These are phyloP conservation scores for Micromys minutus DNA, from an alignment of 2,113 vertebrate genomes.

Conservation along the genomic window DNA sequence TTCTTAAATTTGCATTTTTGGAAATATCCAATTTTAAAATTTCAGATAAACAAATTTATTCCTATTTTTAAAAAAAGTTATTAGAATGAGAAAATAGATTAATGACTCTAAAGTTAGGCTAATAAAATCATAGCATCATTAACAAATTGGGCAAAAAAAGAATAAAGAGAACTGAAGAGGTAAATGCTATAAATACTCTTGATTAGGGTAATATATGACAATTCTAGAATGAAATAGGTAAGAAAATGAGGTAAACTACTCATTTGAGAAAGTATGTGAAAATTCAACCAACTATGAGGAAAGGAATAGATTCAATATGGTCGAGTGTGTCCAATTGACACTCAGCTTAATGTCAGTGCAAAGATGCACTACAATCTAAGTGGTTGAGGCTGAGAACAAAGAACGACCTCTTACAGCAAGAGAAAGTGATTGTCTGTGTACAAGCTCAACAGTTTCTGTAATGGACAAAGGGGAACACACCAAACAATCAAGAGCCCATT, in stretches of 20 bases:
- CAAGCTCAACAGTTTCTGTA: background rate
- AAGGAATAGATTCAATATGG: background rate
- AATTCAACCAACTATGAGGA: background rate
- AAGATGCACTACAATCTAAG: background rate
- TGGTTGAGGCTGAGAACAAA: background rate
- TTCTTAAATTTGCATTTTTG: background rate
- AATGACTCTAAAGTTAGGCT: background rate
- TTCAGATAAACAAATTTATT: background rate
- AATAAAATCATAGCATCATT: background rate
- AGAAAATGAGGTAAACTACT: background rate
- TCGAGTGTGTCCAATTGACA: background rate
- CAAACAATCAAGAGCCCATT: background rate
- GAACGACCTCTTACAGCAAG: background rate
- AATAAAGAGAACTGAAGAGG: background rate
- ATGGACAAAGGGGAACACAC: background rate
- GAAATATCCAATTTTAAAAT: conserved; percentile 6
- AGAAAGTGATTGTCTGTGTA: background rate
- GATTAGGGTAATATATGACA: background rate
- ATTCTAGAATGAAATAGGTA: background rate
- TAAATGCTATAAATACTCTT: background rate
- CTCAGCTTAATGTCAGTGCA: background rate
- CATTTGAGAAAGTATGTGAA: background rate
- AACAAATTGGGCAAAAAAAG: background rate
- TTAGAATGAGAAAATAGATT: background rate
- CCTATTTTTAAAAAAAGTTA: background rate